Conservation (phyloP, 1,140 invertebrate species). For the Eufriesea mexicana region DNA sequence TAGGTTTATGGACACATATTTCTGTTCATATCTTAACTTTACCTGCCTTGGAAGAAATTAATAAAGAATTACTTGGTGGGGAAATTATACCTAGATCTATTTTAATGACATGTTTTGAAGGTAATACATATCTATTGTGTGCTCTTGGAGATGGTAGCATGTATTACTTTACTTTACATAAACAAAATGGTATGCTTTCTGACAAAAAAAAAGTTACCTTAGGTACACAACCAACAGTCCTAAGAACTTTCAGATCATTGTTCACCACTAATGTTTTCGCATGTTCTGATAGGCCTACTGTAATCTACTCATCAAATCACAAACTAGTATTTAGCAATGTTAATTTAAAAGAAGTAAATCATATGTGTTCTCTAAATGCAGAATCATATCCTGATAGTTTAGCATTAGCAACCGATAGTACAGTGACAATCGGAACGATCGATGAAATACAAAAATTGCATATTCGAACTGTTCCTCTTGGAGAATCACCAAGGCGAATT, state of each 20-base stretch:
- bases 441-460: slow-evolving; percentile 99
- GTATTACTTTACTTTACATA: slow-evolving; percentile 96
- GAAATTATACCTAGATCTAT: slow-evolving; percentile 98
- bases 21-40: slow-evolving; percentile 93
- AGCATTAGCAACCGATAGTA: slow-evolving; percentile 95
- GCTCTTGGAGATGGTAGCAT: slow-evolving; percentile 98
- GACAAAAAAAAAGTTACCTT: slow-evolving; percentile 97
- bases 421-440: slow-evolving; percentile 98
- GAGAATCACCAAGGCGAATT: slow-evolving; percentile 96
- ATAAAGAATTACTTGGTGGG: slow-evolving; percentile 94
- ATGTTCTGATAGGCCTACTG: slow-evolving; percentile 98
- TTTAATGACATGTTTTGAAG: slow-evolving; percentile 96
- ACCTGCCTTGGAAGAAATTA: slow-evolving; percentile 89
- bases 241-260: slow-evolving; percentile 95
- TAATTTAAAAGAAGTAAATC: slow-evolving; percentile 98
- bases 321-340: slow-evolving; percentile 99
- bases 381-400: slow-evolving; percentile 97
- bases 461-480: slow-evolving; percentile 96
- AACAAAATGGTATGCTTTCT: slow-evolving; percentile 86
- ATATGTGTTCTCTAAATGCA: slow-evolving; percentile 98
- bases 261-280: slow-evolving; percentile 99
- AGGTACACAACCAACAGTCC: slow-evolving; percentile 97
- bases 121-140: slow-evolving; percentile 93
- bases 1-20: slow-evolving; percentile 99
- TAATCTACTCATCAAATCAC: slow-evolving; percentile 99